These are phyloP conservation scores for Poecilus cupreus DNA, from an alignment of 2,888 invertebrate species.

Conservation along the genomic window DNA sequence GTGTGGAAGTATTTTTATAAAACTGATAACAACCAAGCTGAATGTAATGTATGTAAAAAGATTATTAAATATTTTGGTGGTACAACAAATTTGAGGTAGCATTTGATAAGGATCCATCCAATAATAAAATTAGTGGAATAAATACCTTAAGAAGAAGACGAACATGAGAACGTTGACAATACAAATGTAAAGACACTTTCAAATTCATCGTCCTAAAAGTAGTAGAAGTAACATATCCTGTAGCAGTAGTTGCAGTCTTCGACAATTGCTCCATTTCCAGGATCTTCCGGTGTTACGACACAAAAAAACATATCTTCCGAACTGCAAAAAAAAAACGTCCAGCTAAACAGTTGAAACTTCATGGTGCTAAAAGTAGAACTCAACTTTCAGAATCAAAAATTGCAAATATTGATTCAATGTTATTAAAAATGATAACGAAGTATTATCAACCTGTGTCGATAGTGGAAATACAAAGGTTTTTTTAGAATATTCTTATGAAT, in stretches of 20 bases:
- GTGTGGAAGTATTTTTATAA: neutral
- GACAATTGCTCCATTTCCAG: neutral
- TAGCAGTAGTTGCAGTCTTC: no score
- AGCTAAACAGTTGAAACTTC: slow-evolving; percentile 28
- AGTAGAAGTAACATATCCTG: no score
- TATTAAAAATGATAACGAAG: slow-evolving; percentile 62
- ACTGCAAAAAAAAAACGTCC: neutral
- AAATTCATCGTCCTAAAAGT: no score
- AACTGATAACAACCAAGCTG: neutral
- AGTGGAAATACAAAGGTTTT: slow-evolving; percentile 65
- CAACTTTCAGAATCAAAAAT: neutral
- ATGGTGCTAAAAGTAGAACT: slow-evolving; percentile 12
- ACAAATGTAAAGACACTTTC: no score
- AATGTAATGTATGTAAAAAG: neutral
- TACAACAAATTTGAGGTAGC: neutral
- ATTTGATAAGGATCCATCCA: no score
- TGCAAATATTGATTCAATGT: slow-evolving; percentile 52
- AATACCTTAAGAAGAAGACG: no score
- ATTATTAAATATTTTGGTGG: slow-evolving; percentile 6
- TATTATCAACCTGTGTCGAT: slow-evolving; percentile 64
- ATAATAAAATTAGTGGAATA: no score
- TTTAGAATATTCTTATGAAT: slow-evolving; percentile 61
- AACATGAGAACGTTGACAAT: no score
- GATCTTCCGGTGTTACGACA: neutral
- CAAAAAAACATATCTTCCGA: neutral